phyloP scores from a whole-genome alignment of 2,797 vertebrate species.

The Hippopotamyrus pictus region DNA sequence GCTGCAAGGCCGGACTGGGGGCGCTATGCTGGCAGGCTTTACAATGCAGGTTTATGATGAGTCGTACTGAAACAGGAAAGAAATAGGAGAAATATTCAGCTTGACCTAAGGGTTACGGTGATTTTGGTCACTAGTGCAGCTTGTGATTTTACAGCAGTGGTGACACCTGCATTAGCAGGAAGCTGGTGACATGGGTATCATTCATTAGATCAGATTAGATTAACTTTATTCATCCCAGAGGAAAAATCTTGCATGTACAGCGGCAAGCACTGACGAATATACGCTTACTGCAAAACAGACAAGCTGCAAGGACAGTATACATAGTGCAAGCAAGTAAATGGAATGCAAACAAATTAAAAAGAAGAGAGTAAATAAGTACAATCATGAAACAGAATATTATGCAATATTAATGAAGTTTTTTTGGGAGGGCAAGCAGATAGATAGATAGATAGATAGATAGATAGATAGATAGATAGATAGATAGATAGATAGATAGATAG shows the following conservation, averaged over 20 bases:
- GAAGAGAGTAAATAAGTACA: not conserved
- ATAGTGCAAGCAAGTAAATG: not conserved
- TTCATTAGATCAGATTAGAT: not conserved
- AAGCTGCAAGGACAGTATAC: not conserved
- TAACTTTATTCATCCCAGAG: not conserved
- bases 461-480: not conserved
- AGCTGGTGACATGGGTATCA: not conserved
- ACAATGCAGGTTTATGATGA: conserved; percentile 14
- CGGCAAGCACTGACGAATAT: not conserved
- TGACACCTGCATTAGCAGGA: conserved; percentile 19
- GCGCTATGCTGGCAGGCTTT: conserved; percentile 18
- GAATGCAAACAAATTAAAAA: not conserved
- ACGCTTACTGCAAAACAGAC: not conserved
- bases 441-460: not conserved
- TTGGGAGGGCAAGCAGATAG: not conserved
- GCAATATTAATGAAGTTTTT: not conserved
- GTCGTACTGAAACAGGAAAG: not conserved
- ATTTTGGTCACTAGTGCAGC: conserved; percentile 21
- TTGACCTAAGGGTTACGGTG: conserved; percentile 17
- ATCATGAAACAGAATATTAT: not conserved
- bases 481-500: not conserved
- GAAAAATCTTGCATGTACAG: not conserved
- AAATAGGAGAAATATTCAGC: not conserved
- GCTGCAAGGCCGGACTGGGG: conserved; percentile 20
- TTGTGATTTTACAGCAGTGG: conserved; percentile 27